phyloP scores from a whole-genome alignment of 2,888 invertebrate genomes.

The Acanthopleura granulata region DNA sequence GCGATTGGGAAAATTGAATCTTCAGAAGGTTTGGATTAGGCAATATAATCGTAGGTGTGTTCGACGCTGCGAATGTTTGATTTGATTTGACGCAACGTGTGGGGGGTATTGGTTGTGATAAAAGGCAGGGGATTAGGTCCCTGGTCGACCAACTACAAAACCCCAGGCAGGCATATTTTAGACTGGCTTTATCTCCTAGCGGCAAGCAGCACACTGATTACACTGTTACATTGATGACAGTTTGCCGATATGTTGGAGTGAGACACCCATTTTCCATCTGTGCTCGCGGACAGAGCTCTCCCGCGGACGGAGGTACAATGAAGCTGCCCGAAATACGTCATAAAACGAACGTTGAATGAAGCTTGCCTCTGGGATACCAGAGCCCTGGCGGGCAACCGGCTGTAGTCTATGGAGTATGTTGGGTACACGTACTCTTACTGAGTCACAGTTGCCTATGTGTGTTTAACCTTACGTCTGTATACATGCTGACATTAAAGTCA shows the following conservation, averaged over 20 bases:
- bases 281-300: too few species aligned
- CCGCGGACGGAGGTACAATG: too few species aligned
- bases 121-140: constrained; percentile 10
- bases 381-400: too few species aligned
- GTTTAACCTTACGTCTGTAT: too few species aligned
- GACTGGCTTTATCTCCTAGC: background rate
- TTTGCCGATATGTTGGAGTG: constrained; percentile 1
- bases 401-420: too few species aligned
- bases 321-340: too few species aligned
- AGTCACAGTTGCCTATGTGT: too few species aligned
- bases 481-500: too few species aligned
- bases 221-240: constrained; percentile 1
- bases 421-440: too few species aligned
- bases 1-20: constrained; percentile 18
- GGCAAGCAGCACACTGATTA: background rate
- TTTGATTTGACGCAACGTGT: constrained; percentile 17
- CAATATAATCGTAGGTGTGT: constrained; percentile 14
- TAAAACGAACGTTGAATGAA: too few species aligned
- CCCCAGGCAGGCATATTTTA: background rate
- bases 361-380: too few species aligned
- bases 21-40: background rate
- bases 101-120: background rate
- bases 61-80: background rate
- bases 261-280: background rate
- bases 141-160: background rate